Percentiles rank a stretch among this genome's conserved stretches.
Evolutionary conservation across 1,140 invertebrate species (phyloP).

Genomic region (Maniola jurtina): DNA sequence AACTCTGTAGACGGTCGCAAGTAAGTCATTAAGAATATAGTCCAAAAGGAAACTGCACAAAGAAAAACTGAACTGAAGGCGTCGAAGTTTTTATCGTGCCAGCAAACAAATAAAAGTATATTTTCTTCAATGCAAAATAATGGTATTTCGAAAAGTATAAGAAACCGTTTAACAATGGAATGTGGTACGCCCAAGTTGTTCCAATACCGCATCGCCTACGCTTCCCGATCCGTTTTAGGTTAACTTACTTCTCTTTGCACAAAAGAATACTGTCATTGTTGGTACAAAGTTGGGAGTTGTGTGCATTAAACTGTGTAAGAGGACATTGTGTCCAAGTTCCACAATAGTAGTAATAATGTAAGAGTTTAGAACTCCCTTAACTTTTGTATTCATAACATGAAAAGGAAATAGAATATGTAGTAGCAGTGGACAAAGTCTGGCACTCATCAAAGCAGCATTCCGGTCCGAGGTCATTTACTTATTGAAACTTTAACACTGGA

Average conservation of each 20-base stretch:
- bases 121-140: slow-evolving; percentile 8
- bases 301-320: neutral
- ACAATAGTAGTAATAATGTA: neutral
- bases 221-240: neutral
- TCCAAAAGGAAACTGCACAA: neutral
- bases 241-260: neutral
- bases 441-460: no score
- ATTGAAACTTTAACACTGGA: no score
- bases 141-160: slow-evolving; percentile 8
- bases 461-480: no score
- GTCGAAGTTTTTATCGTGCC: neutral
- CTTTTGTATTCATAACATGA: no score
- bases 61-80: slow-evolving; percentile 1
- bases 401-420: no score
- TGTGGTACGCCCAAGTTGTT: neutral
- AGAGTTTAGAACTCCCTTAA: neutral
- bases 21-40: slow-evolving; percentile 2
- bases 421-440: no score
- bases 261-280: slow-evolving; percentile 4
- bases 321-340: slow-evolving; percentile 1
- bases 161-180: slow-evolving; percentile 5
- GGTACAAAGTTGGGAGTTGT: neutral
- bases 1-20: neutral
- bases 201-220: neutral
- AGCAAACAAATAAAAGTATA: slow-evolving; percentile 6